These are phyloP conservation scores for Echiichthys vipera DNA, from an alignment of 2,797 vertebrate genomes.

Conservation along the genomic window DNA sequence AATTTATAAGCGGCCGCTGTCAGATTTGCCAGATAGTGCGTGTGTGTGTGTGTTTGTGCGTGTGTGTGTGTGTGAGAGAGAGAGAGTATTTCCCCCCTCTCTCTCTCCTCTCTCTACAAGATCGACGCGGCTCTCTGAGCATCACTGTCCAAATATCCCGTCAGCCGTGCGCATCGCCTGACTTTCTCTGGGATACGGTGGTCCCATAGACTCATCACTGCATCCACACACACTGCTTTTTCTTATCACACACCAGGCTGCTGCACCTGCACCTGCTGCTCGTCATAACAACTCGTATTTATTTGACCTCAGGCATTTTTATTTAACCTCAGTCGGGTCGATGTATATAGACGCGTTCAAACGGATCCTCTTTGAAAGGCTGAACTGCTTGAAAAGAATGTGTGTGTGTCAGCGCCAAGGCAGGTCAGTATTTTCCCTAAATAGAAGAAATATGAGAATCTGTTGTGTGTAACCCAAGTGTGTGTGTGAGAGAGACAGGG, in stretches of 20 bases:
- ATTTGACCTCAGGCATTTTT: slow-evolving; percentile 50
- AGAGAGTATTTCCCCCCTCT: slow-evolving; percentile 30
- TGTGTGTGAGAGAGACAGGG: slow-evolving; percentile 23
- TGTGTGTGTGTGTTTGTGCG: slow-evolving; percentile 34
- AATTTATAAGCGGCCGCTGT: slow-evolving; percentile 67
- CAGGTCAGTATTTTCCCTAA: slow-evolving; percentile 85
- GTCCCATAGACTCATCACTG: slow-evolving; percentile 42
- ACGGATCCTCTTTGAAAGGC: slow-evolving; percentile 86
- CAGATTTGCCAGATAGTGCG: slow-evolving; percentile 68
- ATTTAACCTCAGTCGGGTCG: slow-evolving; percentile 69
- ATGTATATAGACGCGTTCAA: slow-evolving; percentile 91
- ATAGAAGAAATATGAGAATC: slow-evolving; percentile 74
- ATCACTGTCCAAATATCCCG: slow-evolving; percentile 82
- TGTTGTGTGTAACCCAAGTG: slow-evolving; percentile 65
- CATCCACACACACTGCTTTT: slow-evolving; percentile 33
- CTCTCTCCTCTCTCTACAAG: slow-evolving; percentile 51
- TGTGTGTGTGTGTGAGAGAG: slow-evolving; percentile 19
- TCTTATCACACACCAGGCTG: slow-evolving; percentile 9
- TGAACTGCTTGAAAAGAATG: slow-evolving; percentile 88
- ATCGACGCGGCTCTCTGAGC: slow-evolving; percentile 80
- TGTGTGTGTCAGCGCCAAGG: slow-evolving; percentile 88
- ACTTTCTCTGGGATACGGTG: slow-evolving; percentile 70
- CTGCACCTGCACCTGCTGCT: slow-evolving; percentile 8
- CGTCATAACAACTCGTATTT: slow-evolving; percentile 42
- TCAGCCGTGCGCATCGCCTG: slow-evolving; percentile 78